Evolutionary conservation across 2,113 vertebrate species (phyloP).

Genomic region (Python bivittatus): DNA sequence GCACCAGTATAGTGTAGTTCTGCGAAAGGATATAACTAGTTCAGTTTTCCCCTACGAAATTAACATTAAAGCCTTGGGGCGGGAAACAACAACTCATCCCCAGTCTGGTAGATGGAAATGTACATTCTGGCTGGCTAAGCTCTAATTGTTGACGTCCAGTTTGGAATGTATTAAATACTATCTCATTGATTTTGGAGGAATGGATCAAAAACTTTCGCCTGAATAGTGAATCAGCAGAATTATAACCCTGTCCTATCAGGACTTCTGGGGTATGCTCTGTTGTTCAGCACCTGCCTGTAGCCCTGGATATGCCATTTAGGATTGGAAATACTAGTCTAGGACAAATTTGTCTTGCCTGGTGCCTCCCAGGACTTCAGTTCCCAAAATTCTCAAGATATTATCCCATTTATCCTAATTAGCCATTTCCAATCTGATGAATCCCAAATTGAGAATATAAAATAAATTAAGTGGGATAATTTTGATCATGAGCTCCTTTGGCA

Average conservation of each 20-base stretch:
- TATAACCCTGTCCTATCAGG: neutral
- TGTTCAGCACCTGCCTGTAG: neutral
- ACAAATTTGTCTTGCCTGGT: neutral
- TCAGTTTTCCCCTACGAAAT: neutral
- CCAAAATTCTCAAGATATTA: neutral
- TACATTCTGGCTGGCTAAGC: neutral
- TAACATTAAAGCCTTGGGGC: neutral
- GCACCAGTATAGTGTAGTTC: slow-evolving; percentile 41
- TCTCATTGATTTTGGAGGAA: neutral
- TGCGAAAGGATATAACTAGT: slow-evolving; percentile 27
- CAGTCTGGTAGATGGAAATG: neutral
- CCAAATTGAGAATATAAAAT: neutral
- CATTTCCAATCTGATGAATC: neutral
- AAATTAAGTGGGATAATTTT: neutral
- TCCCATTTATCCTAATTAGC: neutral
- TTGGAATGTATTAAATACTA: neutral
- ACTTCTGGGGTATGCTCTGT: neutral
- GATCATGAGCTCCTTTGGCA: neutral
- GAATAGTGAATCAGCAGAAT: neutral
- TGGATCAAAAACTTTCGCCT: too few species aligned
- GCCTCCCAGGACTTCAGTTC: neutral
- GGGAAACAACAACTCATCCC: neutral
- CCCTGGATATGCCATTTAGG: neutral
- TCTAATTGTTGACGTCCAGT: neutral
- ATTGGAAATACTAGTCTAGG: neutral